Evolutionary conservation across 2,888 invertebrate species (phyloP), one percentile per base, ranked within the genome.

Genomic region (Synergus itoensis): DNA sequence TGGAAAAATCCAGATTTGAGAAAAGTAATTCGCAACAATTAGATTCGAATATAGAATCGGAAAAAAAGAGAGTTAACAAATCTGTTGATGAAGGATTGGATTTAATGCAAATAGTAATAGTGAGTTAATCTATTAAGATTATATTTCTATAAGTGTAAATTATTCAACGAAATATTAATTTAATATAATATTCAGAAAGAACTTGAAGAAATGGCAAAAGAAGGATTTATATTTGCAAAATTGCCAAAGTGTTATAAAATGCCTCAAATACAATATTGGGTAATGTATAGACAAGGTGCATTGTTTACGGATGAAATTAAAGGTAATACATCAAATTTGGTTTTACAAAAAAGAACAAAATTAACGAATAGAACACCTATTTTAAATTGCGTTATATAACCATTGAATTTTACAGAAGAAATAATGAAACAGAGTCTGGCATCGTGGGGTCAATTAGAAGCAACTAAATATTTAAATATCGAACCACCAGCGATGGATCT

Each of bases 181-280:
- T 64, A 14, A 73, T 78, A 4, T 11, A 12, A n/a, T 57, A 80
- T 80, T 75, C 64, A 91, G 91, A 75, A 76, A 1, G 88, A 90
- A 79, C 81, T 91, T 8, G 36, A 84, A 18, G 86, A 89, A 79
- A 89, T 92, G 89, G 85, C 87, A 11, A 36, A 69, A 5, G 88
- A 91, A 84, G 90, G 90, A 57, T 91, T 87, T 73, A 14, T 88
- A 14, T 89, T 91, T 41, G 88, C 91, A 4, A 90, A 88, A 75
- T 81, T 92, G 76, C 91, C 91, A 1, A 83, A 85, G 53, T 90
- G 88, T 77, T 79, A 89, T 77, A 81, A 84, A 63, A 86, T 92
- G 81, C 91, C 91, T 1, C 90, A 91, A 77, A 78, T 92, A 36
- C 84, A 82, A 77, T 86, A 86, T 9, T 92, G 91, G 91, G 84